Base-by-base conservation (phyloP, 2,113 vertebrate species). In the Oncorhynchus mykiss region DNA sequence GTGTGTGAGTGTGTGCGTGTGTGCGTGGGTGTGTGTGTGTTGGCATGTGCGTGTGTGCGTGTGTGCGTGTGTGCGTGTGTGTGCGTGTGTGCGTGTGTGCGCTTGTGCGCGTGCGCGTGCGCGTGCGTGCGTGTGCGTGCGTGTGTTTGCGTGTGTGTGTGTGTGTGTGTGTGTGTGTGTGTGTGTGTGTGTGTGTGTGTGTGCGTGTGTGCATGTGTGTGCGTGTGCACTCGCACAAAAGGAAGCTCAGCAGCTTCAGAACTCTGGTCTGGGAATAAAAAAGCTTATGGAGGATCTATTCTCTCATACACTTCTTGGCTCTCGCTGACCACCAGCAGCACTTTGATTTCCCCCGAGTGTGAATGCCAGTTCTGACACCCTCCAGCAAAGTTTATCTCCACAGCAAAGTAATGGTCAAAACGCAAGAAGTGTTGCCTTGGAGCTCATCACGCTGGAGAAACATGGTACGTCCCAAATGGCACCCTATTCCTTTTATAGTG, bases 301-400 rank as follows among this genome's bases (percentile, higher is more conserved):
- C 84, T 90, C 86, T 90, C 86, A 87, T 85, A 88, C 88, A 92
- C 80, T 86, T 81, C 67, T 12, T 4, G 71, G 86, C 88, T 88
- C 51, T 14, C 5, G 16, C 87, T 72, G 83, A 86, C 77, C 82
- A 71, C 13, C 70, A 81, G 77, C 78, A 71, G 81, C 78, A 72
- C 74, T 82, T 84, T 92, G 89, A 90, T 92, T 92, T 93, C 91
- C 91, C 88, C 20, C 25, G 88, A 85, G 88, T 76, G 74, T 74
- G 39, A 49, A 3, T 75, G 69, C 57, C 49, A 25, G 84, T 74
- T 79, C 81, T 81, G 77, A 86, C 83, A 73, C 73, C 80, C 85
- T 82, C 76, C 67, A 65, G 73, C 66, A 85, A 85, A 89, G 76
- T 84, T 82, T 81, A 86, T 88, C 90, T 83, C 68, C 69, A n/a